Conservation (phyloP, 2,797 vertebrate species). For the Periparus ater region DNA sequence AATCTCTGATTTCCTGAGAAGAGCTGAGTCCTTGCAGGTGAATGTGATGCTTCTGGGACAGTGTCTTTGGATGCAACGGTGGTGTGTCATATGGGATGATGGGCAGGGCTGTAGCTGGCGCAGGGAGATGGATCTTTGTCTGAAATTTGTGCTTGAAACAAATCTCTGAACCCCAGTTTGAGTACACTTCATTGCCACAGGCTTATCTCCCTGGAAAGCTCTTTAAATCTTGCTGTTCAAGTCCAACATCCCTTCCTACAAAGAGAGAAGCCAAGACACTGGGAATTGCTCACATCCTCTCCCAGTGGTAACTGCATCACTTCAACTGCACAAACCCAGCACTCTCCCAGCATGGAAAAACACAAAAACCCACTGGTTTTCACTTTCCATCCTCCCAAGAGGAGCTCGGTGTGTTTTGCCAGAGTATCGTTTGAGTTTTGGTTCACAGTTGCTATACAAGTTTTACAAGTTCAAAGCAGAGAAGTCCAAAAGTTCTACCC, state of each 20-base stretch:
- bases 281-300: background rate
- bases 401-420: background rate
- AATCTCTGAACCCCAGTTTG: background rate
- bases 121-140: background rate
- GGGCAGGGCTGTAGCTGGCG: background rate
- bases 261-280: background rate
- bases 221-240: background rate
- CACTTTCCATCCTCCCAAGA: background rate
- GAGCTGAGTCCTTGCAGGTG: background rate
- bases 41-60: background rate
- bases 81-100: rapidly evolving
- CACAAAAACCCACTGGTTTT: background rate
- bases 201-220: background rate
- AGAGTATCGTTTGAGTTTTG: background rate
- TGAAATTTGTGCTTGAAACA: background rate
- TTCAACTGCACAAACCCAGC: background rate
- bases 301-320: background rate
- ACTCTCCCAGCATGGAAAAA: background rate
- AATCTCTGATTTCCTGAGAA: background rate
- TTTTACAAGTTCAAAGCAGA: slow-evolving; percentile 6
- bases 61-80: background rate
- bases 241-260: background rate
- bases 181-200: background rate
- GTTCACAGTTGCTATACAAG: background rate
- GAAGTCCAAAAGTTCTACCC: background rate